Conservation (phyloP, 2,113 vertebrate species). For the Ramphastos sulfuratus region DNA sequence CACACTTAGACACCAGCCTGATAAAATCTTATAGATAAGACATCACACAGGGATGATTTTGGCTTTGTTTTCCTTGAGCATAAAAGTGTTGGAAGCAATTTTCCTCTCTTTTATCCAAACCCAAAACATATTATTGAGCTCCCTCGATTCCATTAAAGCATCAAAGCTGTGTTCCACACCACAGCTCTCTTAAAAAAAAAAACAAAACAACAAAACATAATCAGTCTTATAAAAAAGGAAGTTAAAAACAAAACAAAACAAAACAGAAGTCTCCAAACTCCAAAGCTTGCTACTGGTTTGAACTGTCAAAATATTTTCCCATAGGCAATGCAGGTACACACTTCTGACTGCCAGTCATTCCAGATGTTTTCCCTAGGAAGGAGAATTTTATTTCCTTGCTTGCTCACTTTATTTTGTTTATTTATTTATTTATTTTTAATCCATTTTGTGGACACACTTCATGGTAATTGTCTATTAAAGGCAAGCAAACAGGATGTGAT, state of each 20-base stretch:
- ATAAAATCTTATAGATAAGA: background rate
- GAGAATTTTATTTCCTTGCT: background rate
- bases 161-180: constrained; percentile 1
- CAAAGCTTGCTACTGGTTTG: constrained; percentile 9
- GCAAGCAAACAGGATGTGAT: background rate
- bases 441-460: background rate
- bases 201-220: background rate
- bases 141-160: constrained; percentile 46
- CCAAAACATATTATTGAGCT: constrained; percentile 33
- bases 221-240: background rate
- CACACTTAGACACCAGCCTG: background rate
- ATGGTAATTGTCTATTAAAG: background rate
- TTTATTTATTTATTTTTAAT: background rate
- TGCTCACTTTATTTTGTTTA: background rate
- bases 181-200: background rate
- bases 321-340: background rate
- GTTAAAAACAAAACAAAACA: background rate
- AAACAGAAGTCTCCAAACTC: background rate
- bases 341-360: background rate
- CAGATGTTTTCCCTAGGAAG: background rate
- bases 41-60: constrained; percentile 7
- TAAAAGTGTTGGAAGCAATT: constrained; percentile 44
- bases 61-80: constrained; percentile 48
- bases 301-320: constrained; percentile 60
- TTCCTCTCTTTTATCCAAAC: constrained; percentile 45